A percentile compares a stretch with the other conserved stretches of the same genome.
phyloP scores from a whole-genome alignment of 1,140 invertebrate genomes.

The Apis florea region DNA sequence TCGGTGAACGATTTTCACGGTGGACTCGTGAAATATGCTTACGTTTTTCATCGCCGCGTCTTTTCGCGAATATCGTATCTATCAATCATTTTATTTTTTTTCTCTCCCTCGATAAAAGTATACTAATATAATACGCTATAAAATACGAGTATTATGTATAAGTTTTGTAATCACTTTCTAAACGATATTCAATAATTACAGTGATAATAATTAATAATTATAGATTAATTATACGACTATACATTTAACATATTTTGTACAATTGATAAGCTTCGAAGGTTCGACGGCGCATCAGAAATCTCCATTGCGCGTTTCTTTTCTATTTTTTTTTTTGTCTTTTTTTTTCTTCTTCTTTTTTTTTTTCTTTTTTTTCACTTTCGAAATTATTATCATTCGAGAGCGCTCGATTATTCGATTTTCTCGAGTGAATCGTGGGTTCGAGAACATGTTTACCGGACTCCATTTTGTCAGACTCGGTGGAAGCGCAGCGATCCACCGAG shows the following conservation, averaged over 20 bases:
- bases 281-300: slow-evolving; percentile 53
- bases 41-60: background rate
- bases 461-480: background rate
- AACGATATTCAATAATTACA: slow-evolving; percentile 62
- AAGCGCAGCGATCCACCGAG: slow-evolving; percentile 47
- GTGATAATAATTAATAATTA: slow-evolving; percentile 61
- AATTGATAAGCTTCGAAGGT: slow-evolving; percentile 72
- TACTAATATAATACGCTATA: slow-evolving; percentile 56
- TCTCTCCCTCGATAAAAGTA: slow-evolving; percentile 26
- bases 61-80: slow-evolving; percentile 17
- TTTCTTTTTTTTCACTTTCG: background rate
- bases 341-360: slow-evolving; percentile 1
- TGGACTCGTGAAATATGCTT: background rate
- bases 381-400: background rate
- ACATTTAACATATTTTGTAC: slow-evolving; percentile 75
- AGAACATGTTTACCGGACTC: background rate
- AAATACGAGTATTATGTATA: slow-evolving; percentile 67
- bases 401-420: background rate
- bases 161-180: slow-evolving; percentile 54
- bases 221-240: slow-evolving; percentile 58
- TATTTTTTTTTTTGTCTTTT: background rate
- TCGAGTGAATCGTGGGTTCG: background rate
- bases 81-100: slow-evolving; percentile 33
- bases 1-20: background rate
- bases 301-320: slow-evolving; percentile 4